Evolutionary conservation across 1,140 invertebrate species (phyloP), one percentile per base, ranked within the genome.

Genomic region (Phortica variegata): DNA sequence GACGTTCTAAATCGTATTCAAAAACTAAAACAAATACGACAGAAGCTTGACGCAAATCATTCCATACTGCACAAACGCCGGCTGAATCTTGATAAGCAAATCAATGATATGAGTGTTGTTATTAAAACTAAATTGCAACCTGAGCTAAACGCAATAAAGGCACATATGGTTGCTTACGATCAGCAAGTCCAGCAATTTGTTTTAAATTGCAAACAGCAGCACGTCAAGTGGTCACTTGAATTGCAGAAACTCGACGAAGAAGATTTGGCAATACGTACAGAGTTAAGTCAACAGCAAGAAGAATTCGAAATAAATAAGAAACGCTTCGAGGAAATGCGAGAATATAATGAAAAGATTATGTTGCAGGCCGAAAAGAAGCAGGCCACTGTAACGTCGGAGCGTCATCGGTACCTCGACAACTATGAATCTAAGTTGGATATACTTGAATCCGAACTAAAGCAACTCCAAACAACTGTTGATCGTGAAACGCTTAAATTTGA

Each of bases 121-220:
- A 16, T 31, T 12, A 47, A 43, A 0, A 17, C 21, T 9, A 39
- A 50, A 15, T 20, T 61, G 6, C 43, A 66, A 2, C 12, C 15
- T 1, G 20, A 43, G 2, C 2, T 51, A 0, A 49, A 39, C 2
- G 17, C 29, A 0, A 2, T 61, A 0, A 47, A 39, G 8, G 6
- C 41, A 1, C 41, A 41, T 10, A 9, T 54, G 9, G 33, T 43
- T 0, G 39, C 41, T 0, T 18, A 23, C 1, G 31, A 47, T 15
- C 31, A 59, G 29, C 36, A 56, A 9, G 16, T 54, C 10, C 10
- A n/a, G 1, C 47, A 55, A 9, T 15, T 66, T 17, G 49, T 43
- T 4, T 17, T 12, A 2, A 47, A 3, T 0, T 33, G 46, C 29
- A 47, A 49, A 15, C 13, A 9, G 2, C 49, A 49, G 16, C 10